These are phyloP conservation scores for Albula glossodonta DNA, from an alignment of 2,113 vertebrate species.

Conservation along the genomic window DNA sequence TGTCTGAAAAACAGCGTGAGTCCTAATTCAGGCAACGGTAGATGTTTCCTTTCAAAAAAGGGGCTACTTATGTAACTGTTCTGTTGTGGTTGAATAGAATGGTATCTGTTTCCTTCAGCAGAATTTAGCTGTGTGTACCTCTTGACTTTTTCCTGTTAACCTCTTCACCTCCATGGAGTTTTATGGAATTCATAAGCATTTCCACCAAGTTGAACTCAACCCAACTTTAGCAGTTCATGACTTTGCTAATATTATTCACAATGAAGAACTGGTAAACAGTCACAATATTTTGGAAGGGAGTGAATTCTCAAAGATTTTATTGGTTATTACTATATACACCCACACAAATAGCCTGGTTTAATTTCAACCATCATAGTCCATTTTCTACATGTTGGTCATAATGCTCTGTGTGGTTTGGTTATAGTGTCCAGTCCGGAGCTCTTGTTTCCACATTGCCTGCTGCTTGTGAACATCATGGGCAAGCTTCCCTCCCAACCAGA, in stretches of 20 bases:
- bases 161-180: too few relatives aligned
- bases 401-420: constrained; percentile 34
- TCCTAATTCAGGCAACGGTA: constrained; percentile 7
- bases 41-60: neutral
- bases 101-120: neutral
- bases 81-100: neutral
- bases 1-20: constrained; percentile 74
- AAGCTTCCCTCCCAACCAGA: constrained; percentile 77
- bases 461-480: constrained; percentile 77
- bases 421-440: constrained; percentile 75
- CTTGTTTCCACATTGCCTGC: constrained; percentile 80
- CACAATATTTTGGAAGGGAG: too few relatives aligned
- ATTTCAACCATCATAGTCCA: too few relatives aligned
- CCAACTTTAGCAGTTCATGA: too few relatives aligned
- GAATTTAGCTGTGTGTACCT: neutral
- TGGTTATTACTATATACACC: too few relatives aligned
- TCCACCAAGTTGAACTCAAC: too few relatives aligned
- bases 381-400: neutral
- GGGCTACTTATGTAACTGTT: neutral
- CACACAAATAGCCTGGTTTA: too few relatives aligned
- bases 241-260: too few relatives aligned
- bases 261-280: too few relatives aligned
- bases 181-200: too few relatives aligned
- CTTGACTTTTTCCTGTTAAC: neutral
- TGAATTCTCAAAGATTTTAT: too few relatives aligned